Percentiles rank a stretch among this genome's conserved stretches.
Conservation (phyloP, 2,113 vertebrate species). For the Vulpes vulpes region DNA sequence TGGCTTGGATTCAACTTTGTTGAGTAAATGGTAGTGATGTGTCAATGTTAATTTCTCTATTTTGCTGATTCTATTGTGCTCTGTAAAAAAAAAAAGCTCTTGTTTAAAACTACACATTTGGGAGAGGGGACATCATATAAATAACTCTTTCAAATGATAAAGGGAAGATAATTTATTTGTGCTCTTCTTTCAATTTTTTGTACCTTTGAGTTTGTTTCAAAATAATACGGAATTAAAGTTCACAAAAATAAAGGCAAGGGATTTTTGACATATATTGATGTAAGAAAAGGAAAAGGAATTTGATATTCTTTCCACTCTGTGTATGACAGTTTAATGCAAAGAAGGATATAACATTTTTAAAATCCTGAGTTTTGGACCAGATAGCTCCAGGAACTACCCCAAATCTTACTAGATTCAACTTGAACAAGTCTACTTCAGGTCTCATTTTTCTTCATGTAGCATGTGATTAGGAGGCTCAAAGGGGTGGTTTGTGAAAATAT, state of each 20-base stretch:
- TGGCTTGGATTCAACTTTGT: neutral
- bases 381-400: neutral
- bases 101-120: neutral
- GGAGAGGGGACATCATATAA: neutral
- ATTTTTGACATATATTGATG: neutral
- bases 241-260: neutral
- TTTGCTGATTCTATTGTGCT: neutral
- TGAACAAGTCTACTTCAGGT: neutral
- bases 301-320: neutral
- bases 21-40: neutral
- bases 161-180: neutral
- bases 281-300: neutral
- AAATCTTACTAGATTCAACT: neutral
- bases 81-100: neutral
- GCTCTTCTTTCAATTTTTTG: neutral
- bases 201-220: constrained; percentile 1
- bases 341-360: neutral
- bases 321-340: neutral
- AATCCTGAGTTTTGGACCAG: neutral
- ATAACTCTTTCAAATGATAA: neutral
- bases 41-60: neutral
- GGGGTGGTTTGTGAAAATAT: neutral
- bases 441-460: neutral
- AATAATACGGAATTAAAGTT: neutral
- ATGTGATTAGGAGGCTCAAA: neutral